A percentile compares a stretch with the other conserved stretches of the same genome.
These are phyloP conservation scores for Corapipo altera DNA, from an alignment of 2,113 vertebrate species.

Conservation along the genomic window DNA sequence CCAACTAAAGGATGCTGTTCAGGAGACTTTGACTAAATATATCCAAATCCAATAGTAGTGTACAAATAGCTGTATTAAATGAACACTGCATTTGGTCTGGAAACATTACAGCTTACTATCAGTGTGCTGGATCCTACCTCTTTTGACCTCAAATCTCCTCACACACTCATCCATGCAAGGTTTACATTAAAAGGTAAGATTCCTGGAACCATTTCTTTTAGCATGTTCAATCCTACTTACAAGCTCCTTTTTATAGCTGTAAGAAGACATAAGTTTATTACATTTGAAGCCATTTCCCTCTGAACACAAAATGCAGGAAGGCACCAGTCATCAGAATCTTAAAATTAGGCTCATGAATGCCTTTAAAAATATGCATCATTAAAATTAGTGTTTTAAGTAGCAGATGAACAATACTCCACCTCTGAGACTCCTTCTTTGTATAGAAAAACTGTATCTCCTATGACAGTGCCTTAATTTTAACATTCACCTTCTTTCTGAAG, in stretches of 20 bases:
- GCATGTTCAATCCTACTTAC: background rate
- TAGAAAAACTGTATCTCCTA: background rate
- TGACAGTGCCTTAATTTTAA: background rate
- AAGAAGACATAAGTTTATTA: background rate
- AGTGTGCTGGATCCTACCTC: fast-evolving
- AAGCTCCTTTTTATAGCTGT: background rate
- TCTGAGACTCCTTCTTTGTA: background rate
- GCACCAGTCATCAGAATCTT: background rate
- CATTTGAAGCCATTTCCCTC: background rate
- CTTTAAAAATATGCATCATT: background rate
- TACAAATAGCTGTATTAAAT: background rate
- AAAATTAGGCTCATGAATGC: background rate
- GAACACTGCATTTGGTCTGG: background rate
- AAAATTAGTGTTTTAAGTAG: background rate
- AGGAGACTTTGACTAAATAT: background rate
- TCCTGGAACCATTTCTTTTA: background rate
- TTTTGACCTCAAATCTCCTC: background rate
- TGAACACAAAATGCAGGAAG: background rate
- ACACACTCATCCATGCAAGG: background rate
- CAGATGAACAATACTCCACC: background rate
- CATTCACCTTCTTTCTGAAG: background rate
- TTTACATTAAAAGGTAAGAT: background rate
- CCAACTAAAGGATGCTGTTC: background rate
- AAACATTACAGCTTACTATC: background rate
- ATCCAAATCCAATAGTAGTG: background rate